phyloP scores from a whole-genome alignment of 2,888 invertebrate species.

The Dendrolimus houi region DNA sequence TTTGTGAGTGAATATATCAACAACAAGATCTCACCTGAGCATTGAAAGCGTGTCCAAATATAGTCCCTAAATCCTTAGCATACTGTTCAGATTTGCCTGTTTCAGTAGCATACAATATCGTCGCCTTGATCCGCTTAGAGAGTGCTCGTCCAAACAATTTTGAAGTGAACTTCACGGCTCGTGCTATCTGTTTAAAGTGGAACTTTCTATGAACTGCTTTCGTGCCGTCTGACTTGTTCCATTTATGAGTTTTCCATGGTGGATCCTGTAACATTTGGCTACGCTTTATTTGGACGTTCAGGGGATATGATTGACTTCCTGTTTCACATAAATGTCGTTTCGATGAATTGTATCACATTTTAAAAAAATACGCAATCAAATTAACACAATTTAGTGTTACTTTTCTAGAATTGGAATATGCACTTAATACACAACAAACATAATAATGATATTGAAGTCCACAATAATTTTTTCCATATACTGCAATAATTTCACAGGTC shows the following conservation, averaged over 20 bases:
- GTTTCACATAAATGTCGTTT: too few species aligned
- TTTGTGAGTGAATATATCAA: background rate
- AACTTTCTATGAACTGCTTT: constrained; percentile 87
- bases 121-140: constrained; percentile 95
- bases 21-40: constrained; percentile 80
- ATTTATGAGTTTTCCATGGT: constrained; percentile 93
- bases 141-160: constrained; percentile 95
- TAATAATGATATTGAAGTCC: too few species aligned
- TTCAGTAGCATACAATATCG: constrained; percentile 95
- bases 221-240: constrained; percentile 80
- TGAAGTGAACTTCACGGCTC: constrained; percentile 97
- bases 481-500: too few species aligned
- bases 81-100: constrained; percentile 97
- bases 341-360: too few species aligned
- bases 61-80: constrained; percentile 91
- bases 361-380: too few species aligned
- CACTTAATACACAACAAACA: too few species aligned
- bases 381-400: too few species aligned
- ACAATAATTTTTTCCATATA: too few species aligned
- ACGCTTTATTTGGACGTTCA: background rate
- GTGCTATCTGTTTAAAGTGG: constrained; percentile 96
- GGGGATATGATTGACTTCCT: too few species aligned
- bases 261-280: constrained; percentile 76
- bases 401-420: too few species aligned
- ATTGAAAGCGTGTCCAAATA: constrained; percentile 95